Evolutionary conservation across 37 sponge, comb jelly and placozoan species (phyloP).

Genomic region (Diacarnus erythraeanus): DNA sequence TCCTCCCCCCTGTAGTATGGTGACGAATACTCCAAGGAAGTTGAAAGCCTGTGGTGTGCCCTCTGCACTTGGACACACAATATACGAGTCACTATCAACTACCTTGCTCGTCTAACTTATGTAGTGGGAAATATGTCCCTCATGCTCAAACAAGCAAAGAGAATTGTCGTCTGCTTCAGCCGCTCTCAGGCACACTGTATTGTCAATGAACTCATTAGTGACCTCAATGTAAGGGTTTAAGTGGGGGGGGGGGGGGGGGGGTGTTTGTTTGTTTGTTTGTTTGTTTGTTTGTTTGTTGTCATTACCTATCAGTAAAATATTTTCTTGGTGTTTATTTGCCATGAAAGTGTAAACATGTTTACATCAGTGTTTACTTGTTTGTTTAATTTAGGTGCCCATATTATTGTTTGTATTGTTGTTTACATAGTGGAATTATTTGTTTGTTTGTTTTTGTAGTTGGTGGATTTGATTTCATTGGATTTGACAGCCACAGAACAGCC

Average conservation of each 20-base stretch:
- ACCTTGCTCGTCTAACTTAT: constrained; percentile 55
- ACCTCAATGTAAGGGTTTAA: constrained; percentile 65
- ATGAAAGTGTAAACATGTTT: background rate
- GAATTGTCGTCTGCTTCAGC: constrained; percentile 71
- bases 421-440: background rate
- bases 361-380: background rate
- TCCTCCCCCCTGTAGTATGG: constrained; percentile 57
- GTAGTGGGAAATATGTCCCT: constrained; percentile 43
- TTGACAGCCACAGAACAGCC: constrained; percentile 36
- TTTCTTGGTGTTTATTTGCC: background rate
- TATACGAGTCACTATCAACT: constrained; percentile 67
- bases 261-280: too few relatives aligned
- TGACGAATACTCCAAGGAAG: constrained; percentile 66
- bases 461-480: constrained; percentile 63
- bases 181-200: constrained; percentile 39
- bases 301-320: background rate
- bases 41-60: constrained; percentile 82
- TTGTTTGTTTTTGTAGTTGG: constrained; percentile 29
- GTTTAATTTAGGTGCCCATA: too few relatives aligned
- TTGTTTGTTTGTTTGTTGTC: background rate
- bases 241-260: too few relatives aligned
- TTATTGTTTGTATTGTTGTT: background rate
- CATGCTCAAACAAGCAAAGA: constrained; percentile 79
- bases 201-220: constrained; percentile 73
- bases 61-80: constrained; percentile 77